phyloP scores from a whole-genome alignment of 1,140 invertebrate species.

The Drosophila sp. region DNA sequence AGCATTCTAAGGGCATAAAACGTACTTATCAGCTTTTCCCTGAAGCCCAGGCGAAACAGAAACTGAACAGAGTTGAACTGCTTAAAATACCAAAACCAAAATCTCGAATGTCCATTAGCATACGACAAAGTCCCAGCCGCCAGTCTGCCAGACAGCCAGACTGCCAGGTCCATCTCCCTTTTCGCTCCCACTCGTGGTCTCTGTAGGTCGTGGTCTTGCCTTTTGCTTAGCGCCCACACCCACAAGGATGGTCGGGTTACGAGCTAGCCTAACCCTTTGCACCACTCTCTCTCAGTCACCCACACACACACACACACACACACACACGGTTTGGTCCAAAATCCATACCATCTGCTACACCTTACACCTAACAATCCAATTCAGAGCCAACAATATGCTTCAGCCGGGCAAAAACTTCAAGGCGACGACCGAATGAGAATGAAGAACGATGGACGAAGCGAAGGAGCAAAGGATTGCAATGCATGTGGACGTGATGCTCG shows the following conservation, averaged over 20 bases:
- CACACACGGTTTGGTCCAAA: conserved; percentile 51
- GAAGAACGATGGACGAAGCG: not conserved
- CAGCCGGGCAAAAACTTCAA: conserved; percentile 26
- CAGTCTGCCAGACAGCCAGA: not conserved
- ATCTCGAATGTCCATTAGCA: conserved; percentile 82
- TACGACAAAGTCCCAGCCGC: conserved; percentile 61
- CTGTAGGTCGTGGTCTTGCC: conserved; percentile 2
- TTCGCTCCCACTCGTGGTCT: conserved; percentile 14
- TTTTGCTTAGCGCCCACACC: conserved; percentile 32
- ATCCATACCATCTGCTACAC: conserved; percentile 76
- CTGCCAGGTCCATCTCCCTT: conserved; percentile 10
- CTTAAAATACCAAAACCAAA: conserved; percentile 81
- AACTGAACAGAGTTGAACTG: conserved; percentile 61
- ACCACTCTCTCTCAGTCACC: not conserved
- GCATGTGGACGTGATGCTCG: conserved; percentile 56
- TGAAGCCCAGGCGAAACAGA: conserved; percentile 51
- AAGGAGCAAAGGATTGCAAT: conserved; percentile 5
- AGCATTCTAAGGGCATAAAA: conserved; percentile 80
- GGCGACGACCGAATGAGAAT: conserved; percentile 28
- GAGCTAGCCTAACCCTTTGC: conserved; percentile 9
- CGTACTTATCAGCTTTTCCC: conserved; percentile 79
- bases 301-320: conserved; percentile 30
- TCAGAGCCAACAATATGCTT: conserved; percentile 74
- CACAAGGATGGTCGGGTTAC: conserved; percentile 23
- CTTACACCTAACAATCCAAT: conserved; percentile 80